A percentile compares a stretch with the other conserved stretches of the same genome.
phyloP scores from a whole-genome alignment of 2,888 invertebrate species.

The Atrina japonica region DNA sequence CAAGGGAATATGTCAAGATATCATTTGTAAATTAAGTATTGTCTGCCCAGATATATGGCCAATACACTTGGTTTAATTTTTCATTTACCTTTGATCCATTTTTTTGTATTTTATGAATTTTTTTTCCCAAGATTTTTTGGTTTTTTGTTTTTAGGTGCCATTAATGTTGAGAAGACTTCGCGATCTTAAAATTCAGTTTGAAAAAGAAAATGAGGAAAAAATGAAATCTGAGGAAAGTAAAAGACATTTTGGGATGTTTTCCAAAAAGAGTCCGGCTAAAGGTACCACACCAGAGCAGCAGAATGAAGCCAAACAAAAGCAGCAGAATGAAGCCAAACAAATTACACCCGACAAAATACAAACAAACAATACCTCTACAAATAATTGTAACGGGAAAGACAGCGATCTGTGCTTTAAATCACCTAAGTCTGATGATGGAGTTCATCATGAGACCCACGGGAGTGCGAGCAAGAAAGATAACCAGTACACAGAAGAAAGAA shows the following conservation, averaged over 20 bases:
- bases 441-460: slow-evolving; percentile 19
- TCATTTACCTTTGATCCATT: too few relatives aligned
- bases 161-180: slow-evolving; percentile 92
- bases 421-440: slow-evolving; percentile 36
- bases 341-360: too few relatives aligned
- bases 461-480: slow-evolving; percentile 22
- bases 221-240: slow-evolving; percentile 23
- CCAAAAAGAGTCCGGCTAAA: slow-evolving; percentile 7
- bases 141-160: slow-evolving; percentile 84
- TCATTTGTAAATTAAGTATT: too few relatives aligned
- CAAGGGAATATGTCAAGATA: too few relatives aligned
- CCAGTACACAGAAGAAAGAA: slow-evolving; percentile 46
- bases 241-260: slow-evolving; percentile 30
- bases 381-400: too few relatives aligned
- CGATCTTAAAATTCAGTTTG: slow-evolving; percentile 85
- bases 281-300: slow-evolving; percentile 20
- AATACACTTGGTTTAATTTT: too few relatives aligned
- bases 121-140: too few relatives aligned
- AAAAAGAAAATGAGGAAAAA: slow-evolving; percentile 51
- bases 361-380: too few relatives aligned
- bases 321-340: neutral
- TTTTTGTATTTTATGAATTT: too few relatives aligned
- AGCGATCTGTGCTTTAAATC: neutral
- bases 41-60: too few relatives aligned
- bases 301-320: neutral